These are phyloP conservation scores for Ptilodon capucinus DNA, from an alignment of 2,888 invertebrate species.

Conservation along the genomic window DNA sequence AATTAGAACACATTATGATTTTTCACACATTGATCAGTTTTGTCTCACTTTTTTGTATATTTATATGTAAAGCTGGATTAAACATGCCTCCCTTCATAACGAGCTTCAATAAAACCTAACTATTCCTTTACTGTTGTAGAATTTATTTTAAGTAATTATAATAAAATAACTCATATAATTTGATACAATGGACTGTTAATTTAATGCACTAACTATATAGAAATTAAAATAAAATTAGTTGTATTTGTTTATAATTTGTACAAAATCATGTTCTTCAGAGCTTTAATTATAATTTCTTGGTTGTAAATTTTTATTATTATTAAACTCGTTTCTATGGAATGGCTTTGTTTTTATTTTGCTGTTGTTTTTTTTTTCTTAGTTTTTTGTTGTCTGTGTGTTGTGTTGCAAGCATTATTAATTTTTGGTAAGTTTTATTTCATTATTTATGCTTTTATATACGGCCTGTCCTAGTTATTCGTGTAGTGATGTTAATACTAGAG, in stretches of 20 bases:
- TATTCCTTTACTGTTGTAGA: slow-evolving; percentile 23
- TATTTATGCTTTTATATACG: slow-evolving; percentile 35
- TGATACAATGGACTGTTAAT: slow-evolving; percentile 48
- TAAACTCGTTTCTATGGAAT: slow-evolving; percentile 76
- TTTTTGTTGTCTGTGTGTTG: slow-evolving; percentile 59
- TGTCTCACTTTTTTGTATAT: too few species aligned
- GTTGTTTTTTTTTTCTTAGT: slow-evolving; percentile 54
- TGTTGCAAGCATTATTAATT: slow-evolving; percentile 52
- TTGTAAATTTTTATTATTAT: slow-evolving; percentile 80
- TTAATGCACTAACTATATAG: slow-evolving; percentile 43
- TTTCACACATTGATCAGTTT: too few species aligned
- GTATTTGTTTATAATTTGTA: slow-evolving; percentile 55
- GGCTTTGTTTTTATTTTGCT: slow-evolving; percentile 75
- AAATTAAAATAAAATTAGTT: slow-evolving; percentile 26
- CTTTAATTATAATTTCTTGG: slow-evolving; percentile 79
- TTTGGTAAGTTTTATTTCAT: slow-evolving; percentile 60
- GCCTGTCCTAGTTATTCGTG: slow-evolving; percentile 20
- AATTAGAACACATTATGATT: too few species aligned
- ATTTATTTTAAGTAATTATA: slow-evolving; percentile 35
- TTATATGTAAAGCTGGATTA: too few species aligned
- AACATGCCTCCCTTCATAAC: neutral
- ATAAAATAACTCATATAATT: slow-evolving; percentile 31
- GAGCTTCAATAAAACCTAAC: slow-evolving; percentile 3
- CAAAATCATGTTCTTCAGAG: slow-evolving; percentile 80
- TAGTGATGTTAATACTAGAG: slow-evolving; percentile 13